Evolutionary conservation across 2,888 invertebrate species (phyloP).

Genomic region (Diadromus collaris): DNA sequence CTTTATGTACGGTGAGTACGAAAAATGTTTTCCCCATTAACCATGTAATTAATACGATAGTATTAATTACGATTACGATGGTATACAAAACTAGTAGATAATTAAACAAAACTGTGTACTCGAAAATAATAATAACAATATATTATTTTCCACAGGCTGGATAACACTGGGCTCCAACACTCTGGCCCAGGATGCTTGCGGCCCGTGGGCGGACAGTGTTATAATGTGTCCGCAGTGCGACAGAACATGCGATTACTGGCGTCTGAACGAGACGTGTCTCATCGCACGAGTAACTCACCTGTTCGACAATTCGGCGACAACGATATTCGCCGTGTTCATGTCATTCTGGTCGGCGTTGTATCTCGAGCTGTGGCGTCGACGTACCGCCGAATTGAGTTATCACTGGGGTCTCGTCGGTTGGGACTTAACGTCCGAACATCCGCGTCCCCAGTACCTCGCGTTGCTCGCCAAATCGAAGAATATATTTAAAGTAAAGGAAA

Average conservation of each 20-base stretch:
- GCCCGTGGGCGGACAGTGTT: constrained; percentile 72
- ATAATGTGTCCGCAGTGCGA: constrained; percentile 93
- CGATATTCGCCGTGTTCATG: constrained; percentile 91
- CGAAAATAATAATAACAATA: not conserved
- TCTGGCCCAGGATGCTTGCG: constrained; percentile 69
- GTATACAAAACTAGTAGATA: too few relatives aligned
- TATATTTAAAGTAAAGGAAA: constrained; percentile 56
- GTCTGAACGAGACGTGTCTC: constrained; percentile 86
- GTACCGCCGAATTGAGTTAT: constrained; percentile 89
- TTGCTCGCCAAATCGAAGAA: constrained; percentile 55
- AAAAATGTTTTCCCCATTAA: not conserved
- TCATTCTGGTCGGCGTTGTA: constrained; percentile 91
- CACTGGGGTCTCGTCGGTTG: constrained; percentile 91
- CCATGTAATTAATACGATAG: not conserved
- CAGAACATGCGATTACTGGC: constrained; percentile 88
- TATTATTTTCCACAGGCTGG: constrained; percentile 66
- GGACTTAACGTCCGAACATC: constrained; percentile 88
- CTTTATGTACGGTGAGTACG: constrained; percentile 83
- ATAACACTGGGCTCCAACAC: constrained; percentile 66
- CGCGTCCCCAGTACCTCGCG: constrained; percentile 87
- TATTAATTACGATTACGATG: too few relatives aligned
- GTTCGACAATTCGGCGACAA: constrained; percentile 91
- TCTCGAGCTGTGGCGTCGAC: constrained; percentile 92
- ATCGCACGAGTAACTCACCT: constrained; percentile 89
- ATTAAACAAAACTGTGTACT: not conserved